These are phyloP conservation scores for Pheucticus melanocephalus DNA, from an alignment of 2,113 vertebrate species.

Conservation along the genomic window DNA sequence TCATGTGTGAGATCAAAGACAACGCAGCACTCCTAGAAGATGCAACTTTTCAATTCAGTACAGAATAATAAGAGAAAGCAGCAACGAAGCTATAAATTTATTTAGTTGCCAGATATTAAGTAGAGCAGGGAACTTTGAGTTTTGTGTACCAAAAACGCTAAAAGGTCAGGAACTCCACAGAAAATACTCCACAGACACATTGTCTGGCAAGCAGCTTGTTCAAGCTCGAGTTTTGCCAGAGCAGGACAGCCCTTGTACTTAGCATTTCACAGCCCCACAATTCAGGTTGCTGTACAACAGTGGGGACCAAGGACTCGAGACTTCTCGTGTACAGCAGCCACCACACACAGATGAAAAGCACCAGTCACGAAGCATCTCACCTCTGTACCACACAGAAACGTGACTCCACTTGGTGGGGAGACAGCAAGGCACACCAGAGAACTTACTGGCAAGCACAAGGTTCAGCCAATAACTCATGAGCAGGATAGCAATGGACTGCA, in stretches of 20 bases:
- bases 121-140: neutral
- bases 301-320: neutral
- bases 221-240: neutral
- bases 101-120: neutral
- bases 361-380: accelerated
- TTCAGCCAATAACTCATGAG: neutral
- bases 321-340: neutral
- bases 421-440: neutral
- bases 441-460: neutral
- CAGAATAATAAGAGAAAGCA: neutral
- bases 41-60: neutral
- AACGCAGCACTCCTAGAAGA: neutral
- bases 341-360: neutral
- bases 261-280: neutral
- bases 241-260: neutral
- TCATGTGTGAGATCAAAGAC: neutral
- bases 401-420: neutral
- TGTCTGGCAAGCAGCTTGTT: neutral
- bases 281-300: neutral
- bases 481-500: neutral
- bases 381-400: neutral
- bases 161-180: neutral
- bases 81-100: neutral
- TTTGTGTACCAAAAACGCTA: neutral
- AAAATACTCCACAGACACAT: neutral